These are phyloP conservation scores for Taeniopygia guttata DNA, from an alignment of 2,797 vertebrate species.

Conservation along the genomic window DNA sequence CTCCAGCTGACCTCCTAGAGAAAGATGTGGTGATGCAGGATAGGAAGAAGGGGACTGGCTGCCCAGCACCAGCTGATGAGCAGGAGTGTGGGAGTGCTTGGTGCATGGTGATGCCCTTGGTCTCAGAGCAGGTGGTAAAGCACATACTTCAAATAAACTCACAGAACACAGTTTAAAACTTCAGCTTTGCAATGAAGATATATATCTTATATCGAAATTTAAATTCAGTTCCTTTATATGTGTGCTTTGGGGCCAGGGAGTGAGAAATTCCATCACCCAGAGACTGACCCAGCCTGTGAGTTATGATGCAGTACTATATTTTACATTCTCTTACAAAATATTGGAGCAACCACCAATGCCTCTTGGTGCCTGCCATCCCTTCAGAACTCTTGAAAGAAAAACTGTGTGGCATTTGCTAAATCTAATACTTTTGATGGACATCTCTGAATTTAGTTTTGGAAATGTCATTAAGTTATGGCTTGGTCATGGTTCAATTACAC, in stretches of 20 bases:
- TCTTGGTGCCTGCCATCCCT: not conserved
- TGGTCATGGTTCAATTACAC: not conserved
- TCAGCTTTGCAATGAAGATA: not conserved
- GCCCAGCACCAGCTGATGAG: not conserved
- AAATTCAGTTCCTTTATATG: not conserved
- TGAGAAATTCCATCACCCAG: not conserved
- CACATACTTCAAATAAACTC: not conserved
- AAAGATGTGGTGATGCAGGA: not conserved
- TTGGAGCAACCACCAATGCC: not conserved
- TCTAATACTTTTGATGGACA: not conserved
- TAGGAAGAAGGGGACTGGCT: not conserved
- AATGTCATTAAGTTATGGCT: too few species aligned
- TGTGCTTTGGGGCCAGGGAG: too few species aligned
- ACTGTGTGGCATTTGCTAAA: not conserved
- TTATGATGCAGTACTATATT: not conserved
- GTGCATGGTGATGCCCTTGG: not conserved
- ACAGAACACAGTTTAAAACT: not conserved
- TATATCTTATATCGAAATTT: not conserved
- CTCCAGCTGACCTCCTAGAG: not conserved
- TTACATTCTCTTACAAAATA: not conserved
- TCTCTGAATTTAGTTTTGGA: not conserved
- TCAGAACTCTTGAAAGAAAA: not conserved
- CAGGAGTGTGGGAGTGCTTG: rapidly evolving
- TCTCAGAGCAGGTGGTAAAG: not conserved
- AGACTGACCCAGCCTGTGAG: not conserved